Percentiles rank a stretch among this genome's conserved stretches.
Conservation (phyloP, 1,140 invertebrate species). For the Ceratina calcarata region DNA sequence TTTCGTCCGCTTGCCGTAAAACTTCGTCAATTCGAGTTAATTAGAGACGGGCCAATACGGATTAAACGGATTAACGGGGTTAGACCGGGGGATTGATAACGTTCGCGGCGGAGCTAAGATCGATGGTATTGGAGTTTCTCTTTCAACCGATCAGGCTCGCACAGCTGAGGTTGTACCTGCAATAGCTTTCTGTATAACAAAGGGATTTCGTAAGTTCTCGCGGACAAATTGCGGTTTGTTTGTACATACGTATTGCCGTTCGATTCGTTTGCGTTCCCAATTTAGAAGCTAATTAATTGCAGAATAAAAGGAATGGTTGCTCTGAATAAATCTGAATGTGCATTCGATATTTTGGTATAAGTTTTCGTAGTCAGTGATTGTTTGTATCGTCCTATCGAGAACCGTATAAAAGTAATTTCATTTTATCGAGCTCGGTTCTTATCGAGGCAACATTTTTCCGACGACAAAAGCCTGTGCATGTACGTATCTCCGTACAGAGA, state of each 20-base stretch:
- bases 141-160: neutral
- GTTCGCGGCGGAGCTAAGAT: neutral
- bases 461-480: neutral
- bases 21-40: constrained; percentile 18
- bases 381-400: neutral
- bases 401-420: constrained; percentile 8
- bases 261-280: neutral
- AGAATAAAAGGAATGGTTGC: neutral
- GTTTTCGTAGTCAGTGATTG: neutral
- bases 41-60: neutral
- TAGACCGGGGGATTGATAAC: neutral
- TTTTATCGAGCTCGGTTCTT: neutral
- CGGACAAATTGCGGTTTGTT: neutral
- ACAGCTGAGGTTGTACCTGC: neutral
- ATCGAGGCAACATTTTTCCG: neutral
- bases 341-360: neutral
- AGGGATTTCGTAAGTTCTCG: neutral
- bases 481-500: neutral
- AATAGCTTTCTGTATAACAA: neutral
- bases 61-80: neutral
- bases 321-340: neutral
- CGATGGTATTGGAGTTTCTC: neutral
- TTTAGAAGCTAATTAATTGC: neutral
- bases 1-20: neutral
- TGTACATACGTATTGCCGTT: no score